phyloP scores from a whole-genome alignment of 2,888 invertebrate genomes.

The Cantharis nigra region DNA sequence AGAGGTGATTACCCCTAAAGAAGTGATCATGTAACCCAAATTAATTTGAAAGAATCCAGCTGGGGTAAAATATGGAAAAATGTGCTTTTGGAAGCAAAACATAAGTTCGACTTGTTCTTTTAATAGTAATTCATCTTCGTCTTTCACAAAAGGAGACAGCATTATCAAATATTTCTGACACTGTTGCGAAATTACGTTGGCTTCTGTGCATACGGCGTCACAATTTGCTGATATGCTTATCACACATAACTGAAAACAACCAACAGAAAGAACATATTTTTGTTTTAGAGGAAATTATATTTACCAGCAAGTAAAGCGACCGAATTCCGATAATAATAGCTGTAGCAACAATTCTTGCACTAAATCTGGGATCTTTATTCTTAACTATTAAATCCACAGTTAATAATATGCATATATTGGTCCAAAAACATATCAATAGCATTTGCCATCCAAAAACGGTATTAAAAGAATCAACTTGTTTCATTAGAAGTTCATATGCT shows the following conservation, averaged over 20 bases:
- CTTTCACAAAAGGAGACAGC: neutral
- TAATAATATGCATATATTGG: neutral
- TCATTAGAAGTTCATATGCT: neutral
- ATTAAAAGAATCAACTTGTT: neutral
- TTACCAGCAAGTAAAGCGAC: neutral
- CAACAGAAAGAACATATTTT: neutral
- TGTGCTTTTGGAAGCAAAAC: neutral
- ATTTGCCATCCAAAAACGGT: neutral
- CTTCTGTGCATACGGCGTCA: neutral
- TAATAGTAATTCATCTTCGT: neutral
- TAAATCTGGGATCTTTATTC: neutral
- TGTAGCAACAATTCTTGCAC: neutral
- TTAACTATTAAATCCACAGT: neutral
- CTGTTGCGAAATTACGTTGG: neutral
- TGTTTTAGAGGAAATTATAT: neutral
- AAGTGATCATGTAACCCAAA: too few relatives aligned
- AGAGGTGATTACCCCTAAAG: too few relatives aligned
- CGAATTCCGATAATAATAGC: neutral
- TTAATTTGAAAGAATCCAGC: constrained; percentile 11
- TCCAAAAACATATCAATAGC: neutral
- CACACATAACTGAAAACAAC: neutral
- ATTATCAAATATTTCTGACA: neutral
- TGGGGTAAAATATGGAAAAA: constrained; percentile 24
- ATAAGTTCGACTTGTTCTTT: neutral
- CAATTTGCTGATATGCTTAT: neutral